Evolutionary conservation across 2,797 vertebrate species (phyloP), one percentile per base, ranked within the genome.

Genomic region (Chelidonichthys spinosus): DNA sequence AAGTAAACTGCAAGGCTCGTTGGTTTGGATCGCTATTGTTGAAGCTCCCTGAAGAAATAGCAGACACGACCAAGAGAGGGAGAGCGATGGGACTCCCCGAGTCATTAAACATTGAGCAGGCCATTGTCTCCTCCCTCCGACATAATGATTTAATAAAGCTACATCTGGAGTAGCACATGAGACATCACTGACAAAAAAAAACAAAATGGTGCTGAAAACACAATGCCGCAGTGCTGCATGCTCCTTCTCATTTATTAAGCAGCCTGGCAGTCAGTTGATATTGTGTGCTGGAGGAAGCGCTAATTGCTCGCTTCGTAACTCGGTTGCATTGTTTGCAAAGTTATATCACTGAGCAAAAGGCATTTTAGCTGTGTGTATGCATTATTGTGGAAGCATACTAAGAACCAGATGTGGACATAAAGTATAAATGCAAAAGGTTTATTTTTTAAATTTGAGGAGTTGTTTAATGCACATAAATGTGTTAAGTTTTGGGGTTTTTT

Each of bases 121-220:
- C 88, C 83, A 88, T 90, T 90, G 88, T 92, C 89, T 89, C 87
- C 90, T 84, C 90, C 87, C 89, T 85, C 61, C 63, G 55, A 90
- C 90, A 84, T 91, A 82, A 90, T 90, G 83, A 89, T 93, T 92
- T 92, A 89, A 92, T 92, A 90, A 92, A 90, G 90, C 87, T 85
- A 87, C 91, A 90, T 92, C 90, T 88, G 89, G 85, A 88, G 81
- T 65, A 56, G 58, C 76, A 62, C 84, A 85, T 64, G 71, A 90
- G 88, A 91, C 90, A 76, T 79, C 78, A 72, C 74, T 86, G 91
- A 85, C 90, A 89, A 87, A 76, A 88, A 87, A 76, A 88, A 91
- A 90, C 90, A 89, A 92, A 90, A 89, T 88, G 85, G 91, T 82
- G 79, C 78, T 79, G 83, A 66, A 86, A 88, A 87, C 77, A 86